A percentile compares a stretch with the other conserved stretches of the same genome.
Conservation (phyloP, 2,888 invertebrate species). For the Prosopocoilus inquinatus region DNA sequence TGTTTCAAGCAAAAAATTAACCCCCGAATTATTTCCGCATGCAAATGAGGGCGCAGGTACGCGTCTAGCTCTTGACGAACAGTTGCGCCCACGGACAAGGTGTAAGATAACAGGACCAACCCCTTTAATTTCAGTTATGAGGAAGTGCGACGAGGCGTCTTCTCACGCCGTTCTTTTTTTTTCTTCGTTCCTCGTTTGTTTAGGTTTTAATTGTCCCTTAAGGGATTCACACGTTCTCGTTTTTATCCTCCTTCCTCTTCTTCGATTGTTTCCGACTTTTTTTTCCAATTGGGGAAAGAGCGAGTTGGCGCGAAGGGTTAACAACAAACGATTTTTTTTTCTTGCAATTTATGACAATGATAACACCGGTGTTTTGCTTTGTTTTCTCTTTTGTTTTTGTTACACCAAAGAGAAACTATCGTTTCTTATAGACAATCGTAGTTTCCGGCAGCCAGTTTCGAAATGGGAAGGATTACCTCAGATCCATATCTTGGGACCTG, state of each 20-base stretch:
- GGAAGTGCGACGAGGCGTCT: not conserved
- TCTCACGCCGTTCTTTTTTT: slow-evolving; percentile 1
- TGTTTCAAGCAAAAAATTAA: slow-evolving; percentile 47
- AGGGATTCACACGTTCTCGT: not conserved
- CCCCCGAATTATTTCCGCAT: slow-evolving; percentile 41
- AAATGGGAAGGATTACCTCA: no score
- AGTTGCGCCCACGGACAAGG: slow-evolving; percentile 20
- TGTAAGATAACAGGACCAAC: slow-evolving; percentile 1
- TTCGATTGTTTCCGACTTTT: not conserved
- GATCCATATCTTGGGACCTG: no score
- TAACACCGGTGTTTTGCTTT: no score
- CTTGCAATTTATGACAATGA: no score
- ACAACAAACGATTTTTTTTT: no score
- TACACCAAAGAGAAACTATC: no score
- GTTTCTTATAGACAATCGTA: no score
- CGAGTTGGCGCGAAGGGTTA: no score
- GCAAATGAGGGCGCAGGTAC: slow-evolving; percentile 37
- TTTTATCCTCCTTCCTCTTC: not conserved
- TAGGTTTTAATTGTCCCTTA: not conserved
- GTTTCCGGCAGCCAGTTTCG: no score
- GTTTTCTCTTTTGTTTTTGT: no score
- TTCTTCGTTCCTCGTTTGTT: not conserved
- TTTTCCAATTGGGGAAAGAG: not conserved
- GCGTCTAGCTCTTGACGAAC: no score
- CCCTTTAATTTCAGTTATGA: not conserved